Evolutionary conservation across 2,797 vertebrate species (phyloP).

Genomic region (Otus scops): DNA sequence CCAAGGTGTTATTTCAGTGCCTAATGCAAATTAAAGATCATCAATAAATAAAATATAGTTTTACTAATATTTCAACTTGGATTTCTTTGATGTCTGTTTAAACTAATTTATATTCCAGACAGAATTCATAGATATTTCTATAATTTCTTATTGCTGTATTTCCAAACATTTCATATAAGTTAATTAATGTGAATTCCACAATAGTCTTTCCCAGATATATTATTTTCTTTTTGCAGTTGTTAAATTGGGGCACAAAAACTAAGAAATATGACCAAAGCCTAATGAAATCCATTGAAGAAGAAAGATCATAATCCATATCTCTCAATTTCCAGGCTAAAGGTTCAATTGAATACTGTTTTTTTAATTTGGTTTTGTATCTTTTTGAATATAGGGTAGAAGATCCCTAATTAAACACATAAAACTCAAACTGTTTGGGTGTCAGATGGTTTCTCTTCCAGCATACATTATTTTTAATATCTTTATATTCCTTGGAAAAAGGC

Average conservation of each 20-base stretch:
- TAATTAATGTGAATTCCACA: neutral
- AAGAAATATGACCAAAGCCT: neutral
- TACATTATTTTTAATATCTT: neutral
- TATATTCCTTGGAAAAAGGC: neutral
- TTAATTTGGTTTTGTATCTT: neutral
- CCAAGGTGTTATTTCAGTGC: neutral
- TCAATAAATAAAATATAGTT: neutral
- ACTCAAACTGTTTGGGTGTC: neutral
- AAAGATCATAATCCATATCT: neutral
- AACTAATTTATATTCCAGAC: neutral
- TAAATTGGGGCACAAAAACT: neutral
- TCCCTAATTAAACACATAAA: neutral
- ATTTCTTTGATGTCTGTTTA: neutral
- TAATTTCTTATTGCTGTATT: neutral
- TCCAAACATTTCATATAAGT: neutral
- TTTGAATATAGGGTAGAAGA: neutral
- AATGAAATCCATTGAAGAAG: neutral
- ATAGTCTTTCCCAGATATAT: neutral
- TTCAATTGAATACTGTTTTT: neutral
- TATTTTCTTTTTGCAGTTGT: neutral
- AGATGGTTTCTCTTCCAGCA: neutral
- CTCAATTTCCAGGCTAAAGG: neutral
- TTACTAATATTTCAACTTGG: neutral
- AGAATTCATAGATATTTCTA: neutral
- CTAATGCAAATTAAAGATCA: neutral